phyloP scores from a whole-genome alignment of 2,888 invertebrate genomes.

The Camponotus fellah region DNA sequence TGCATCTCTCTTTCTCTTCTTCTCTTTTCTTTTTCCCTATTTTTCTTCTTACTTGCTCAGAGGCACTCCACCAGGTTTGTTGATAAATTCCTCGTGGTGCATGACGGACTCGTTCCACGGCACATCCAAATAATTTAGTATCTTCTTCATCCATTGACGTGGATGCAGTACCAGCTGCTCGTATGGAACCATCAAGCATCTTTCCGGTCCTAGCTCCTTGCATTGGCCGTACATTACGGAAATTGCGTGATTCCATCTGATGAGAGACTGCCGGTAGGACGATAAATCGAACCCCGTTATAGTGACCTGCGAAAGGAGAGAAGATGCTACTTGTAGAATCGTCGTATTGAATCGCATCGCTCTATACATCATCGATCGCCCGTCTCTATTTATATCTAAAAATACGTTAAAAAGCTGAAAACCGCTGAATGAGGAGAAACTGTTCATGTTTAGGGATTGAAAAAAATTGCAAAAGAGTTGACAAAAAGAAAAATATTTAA shows the following conservation, averaged over 20 bases:
- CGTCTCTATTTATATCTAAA: background rate
- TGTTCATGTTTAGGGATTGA: too few species aligned
- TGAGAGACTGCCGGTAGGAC: constrained; percentile 97
- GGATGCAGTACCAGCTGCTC: constrained; percentile 99
- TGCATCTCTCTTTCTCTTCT: background rate
- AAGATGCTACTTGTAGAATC: background rate
- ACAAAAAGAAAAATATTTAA: background rate
- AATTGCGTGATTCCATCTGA: constrained; percentile 98
- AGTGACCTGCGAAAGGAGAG: constrained; percentile 87
- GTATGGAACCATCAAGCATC: constrained; percentile 97
- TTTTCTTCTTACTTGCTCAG: constrained; percentile 95
- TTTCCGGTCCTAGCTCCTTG: constrained; percentile 91
- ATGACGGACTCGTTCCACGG: constrained; percentile 98
- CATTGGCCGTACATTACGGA: constrained; percentile 98
- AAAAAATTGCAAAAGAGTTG: too few species aligned
- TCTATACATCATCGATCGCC: background rate
- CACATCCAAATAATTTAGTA: constrained; percentile 95
- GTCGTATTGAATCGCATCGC: background rate
- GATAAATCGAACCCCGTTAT: constrained; percentile 98
- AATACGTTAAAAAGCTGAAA: background rate
- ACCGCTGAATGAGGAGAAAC: background rate
- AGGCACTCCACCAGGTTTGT: constrained; percentile 97
- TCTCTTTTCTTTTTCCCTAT: constrained; percentile 65
- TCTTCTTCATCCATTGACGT: constrained; percentile 94
- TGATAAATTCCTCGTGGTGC: constrained; percentile 99